Evolutionary conservation across 2,113 vertebrate species (phyloP), one percentile per base, ranked within the genome.

Genomic region (Tricholaema leucomelas): DNA sequence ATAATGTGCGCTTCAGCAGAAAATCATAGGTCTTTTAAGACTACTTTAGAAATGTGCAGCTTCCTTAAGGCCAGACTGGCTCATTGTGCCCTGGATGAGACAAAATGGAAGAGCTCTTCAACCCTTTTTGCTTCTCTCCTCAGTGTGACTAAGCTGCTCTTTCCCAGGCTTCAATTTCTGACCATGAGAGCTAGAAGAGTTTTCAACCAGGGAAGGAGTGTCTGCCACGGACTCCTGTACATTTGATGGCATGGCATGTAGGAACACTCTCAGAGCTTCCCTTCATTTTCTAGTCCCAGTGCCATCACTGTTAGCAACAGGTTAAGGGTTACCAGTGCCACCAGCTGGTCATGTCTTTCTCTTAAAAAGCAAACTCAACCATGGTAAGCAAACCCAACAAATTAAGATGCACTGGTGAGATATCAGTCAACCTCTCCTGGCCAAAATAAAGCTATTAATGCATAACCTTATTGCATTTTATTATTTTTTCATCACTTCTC

Each of bases 211-310:
- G 19, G 40, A 48, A 19, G 20, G 13, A 10, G 1, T 24, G 15
- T 48, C 69, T 40, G 20, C 30, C 2, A 0, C 65, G 74, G 55
- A 7, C 4, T 19, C 35, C 55, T 65, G 1, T 18, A 36, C 46
- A 48, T 48, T 19, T 42, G n/a, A 27, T 0, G 0, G 24, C 66
- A 27, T 40, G 69, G 25, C n/a, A 40, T 0, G 0, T 1, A 61
- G 31, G n/a, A 81, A 35, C 19, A 6, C n/a, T 24, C 52, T 7
- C 6, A 36, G 31, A 28, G 28, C 38, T n/a, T 12, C 36, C 48
- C 30, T 50, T 63, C 17, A 2, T 5, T 76, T 70, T 64, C 69
- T 59, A 14, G 52, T 25, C 21, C 31, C 40, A 16, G 12, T 31
- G 19, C 40, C 74, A 48, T 12, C 55, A 56, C 23, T 30, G 12